Evolutionary conservation across 2,888 invertebrate genomes (phyloP).

Genomic region (Nomada fabriciana): DNA sequence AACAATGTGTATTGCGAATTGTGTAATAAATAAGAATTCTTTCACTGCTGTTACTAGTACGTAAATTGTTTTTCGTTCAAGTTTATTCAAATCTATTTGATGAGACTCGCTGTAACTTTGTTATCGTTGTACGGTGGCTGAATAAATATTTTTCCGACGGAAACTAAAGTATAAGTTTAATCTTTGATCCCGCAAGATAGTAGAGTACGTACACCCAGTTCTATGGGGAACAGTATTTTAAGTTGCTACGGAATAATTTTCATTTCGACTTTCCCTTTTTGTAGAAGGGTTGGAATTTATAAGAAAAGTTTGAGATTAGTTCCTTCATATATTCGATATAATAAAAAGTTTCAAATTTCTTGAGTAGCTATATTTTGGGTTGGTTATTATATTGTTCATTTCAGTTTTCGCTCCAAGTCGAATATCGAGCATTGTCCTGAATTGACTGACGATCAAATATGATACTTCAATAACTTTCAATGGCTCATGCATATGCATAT

Average conservation of each 20-base stretch:
- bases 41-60: not conserved
- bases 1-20: not conserved
- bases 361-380: too few species aligned
- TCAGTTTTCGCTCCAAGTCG: too few species aligned
- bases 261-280: not conserved
- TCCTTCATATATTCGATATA: too few species aligned
- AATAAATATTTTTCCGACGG: not conserved
- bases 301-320: not conserved
- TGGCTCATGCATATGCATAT: too few species aligned
- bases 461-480: too few species aligned
- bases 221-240: not conserved
- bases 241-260: not conserved
- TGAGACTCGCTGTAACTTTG: not conserved
- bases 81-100: not conserved
- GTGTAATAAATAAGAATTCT: not conserved
- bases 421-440: too few species aligned
- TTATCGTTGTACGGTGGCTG: not conserved
- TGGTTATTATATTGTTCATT: too few species aligned
- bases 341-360: too few species aligned
- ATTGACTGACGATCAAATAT: too few species aligned
- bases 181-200: not conserved
- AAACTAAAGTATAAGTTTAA: constrained; percentile 14
- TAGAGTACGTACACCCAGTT: not conserved
- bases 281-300: not conserved
- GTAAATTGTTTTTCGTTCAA: not conserved